Evolutionary conservation across 1,140 invertebrate genomes (phyloP).

Genomic region (Drosophila ambigua): DNA sequence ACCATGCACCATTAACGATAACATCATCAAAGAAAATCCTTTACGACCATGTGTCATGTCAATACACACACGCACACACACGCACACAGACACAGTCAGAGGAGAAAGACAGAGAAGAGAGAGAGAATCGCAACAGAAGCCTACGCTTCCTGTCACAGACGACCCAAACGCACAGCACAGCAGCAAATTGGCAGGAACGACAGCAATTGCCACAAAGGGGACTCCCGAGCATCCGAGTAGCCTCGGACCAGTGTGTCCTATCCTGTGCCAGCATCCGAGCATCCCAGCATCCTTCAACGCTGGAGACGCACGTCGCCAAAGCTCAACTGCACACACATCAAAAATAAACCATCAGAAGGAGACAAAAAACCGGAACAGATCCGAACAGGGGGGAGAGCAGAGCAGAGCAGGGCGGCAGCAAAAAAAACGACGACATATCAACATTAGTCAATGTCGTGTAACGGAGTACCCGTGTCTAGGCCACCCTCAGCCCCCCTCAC

Average conservation of each 20-base stretch:
- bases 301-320: conserved; percentile 56
- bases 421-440: conserved; percentile 72
- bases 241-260: too few relatives aligned
- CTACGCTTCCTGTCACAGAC: conserved; percentile 59
- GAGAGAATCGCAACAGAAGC: conserved; percentile 52
- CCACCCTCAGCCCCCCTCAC: conserved; percentile 16
- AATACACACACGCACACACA: not conserved
- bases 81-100: conserved; percentile 9
- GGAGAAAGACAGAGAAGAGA: conserved; percentile 18
- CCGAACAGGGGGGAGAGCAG: not conserved
- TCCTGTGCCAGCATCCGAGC: not conserved
- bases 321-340: conserved; percentile 68
- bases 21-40: conserved; percentile 80
- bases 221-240: conserved; percentile 7
- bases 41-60: conserved; percentile 72
- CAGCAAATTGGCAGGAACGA: conserved; percentile 54
- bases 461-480: conserved; percentile 70
- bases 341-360: conserved; percentile 67
- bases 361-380: conserved; percentile 31
- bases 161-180: conserved; percentile 48
- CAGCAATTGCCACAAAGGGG: conserved; percentile 67
- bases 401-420: conserved; percentile 16
- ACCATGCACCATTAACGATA: conserved; percentile 75
- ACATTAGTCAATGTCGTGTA: conserved; percentile 81
- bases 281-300: conserved; percentile 31